Evolutionary conservation across 2,888 invertebrate species (phyloP), one percentile per base, ranked within the genome.

Genomic region (Orchestes rusci): DNA sequence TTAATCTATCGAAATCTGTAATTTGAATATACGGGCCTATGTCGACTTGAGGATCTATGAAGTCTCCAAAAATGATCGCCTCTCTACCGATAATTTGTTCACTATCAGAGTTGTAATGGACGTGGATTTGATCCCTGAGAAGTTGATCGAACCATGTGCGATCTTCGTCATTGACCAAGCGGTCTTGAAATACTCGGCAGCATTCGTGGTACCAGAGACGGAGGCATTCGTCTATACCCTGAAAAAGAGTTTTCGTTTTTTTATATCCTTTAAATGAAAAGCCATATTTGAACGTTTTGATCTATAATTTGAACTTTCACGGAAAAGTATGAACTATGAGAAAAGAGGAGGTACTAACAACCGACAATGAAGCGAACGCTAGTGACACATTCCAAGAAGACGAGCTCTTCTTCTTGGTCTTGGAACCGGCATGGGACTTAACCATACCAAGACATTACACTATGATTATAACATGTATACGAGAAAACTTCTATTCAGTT

Each of bases 121-220:
- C 64, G 2, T 64, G 60, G 44, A 86, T 74, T 60, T 79, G 79
- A 10, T 63, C 59, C 4, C 72, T 65, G 2, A 86, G 64, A 12
- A 84, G 65, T 39, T 71, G 62, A 53, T 76, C 74, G 55, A 89
- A 81, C 84, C 90, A 89, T 18, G 67, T 56, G 18, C 88, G 73
- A 61, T 93, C 92, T 17, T 72, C 73, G 4, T 80, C 77, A 59
- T 86, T 85, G 1, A 84, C 77, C n/a, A 93, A 72, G 3, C 92
- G 79, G 63, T 93, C 92, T 61, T 86, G 86, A 61, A 88, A 93
- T 0, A 93, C 88, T 4, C 92, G 73, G 65, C 83, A 79, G 39
- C 87, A 84, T 65, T 93, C 92, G 63, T 93, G 93, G 53, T 84
- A 88, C 92, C 92, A 93, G 8, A 93, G 70, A n/a, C 84, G 73